phyloP scores from a whole-genome alignment of 2,888 invertebrate genomes.

The Sepiola atlantica region DNA sequence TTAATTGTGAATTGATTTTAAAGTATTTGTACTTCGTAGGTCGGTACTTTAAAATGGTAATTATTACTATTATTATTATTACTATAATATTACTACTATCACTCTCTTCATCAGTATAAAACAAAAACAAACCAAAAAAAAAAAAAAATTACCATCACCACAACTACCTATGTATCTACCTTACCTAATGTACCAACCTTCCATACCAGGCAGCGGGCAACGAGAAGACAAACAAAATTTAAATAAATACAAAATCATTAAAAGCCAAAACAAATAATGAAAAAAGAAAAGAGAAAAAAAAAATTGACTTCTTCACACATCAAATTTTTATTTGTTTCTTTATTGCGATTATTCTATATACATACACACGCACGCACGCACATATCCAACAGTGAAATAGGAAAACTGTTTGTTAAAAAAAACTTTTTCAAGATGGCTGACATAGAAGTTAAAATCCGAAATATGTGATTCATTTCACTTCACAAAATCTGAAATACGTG shows the following conservation, averaged over 20 bases:
- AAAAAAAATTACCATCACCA: background rate
- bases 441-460: too few species aligned
- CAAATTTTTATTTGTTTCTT: background rate
- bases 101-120: background rate
- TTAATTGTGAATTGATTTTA: background rate
- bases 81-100: background rate
- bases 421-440: too few species aligned
- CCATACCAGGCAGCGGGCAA: constrained; percentile 32
- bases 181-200: background rate
- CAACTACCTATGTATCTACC: background rate
- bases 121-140: background rate
- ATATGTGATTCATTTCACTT: too few species aligned
- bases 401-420: too few species aligned
- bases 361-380: background rate
- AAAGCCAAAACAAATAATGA: background rate
- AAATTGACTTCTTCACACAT: background rate
- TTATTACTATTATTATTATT: background rate
- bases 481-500: too few species aligned
- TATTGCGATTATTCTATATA: background rate
- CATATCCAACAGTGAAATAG: too few species aligned
- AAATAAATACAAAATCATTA: too few species aligned
- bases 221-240: background rate
- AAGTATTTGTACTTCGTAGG: constrained; percentile 22
- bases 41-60: background rate
- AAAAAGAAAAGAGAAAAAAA: background rate